Evolutionary conservation across 2,888 invertebrate genomes (phyloP).

Genomic region (Anodontia alba): DNA sequence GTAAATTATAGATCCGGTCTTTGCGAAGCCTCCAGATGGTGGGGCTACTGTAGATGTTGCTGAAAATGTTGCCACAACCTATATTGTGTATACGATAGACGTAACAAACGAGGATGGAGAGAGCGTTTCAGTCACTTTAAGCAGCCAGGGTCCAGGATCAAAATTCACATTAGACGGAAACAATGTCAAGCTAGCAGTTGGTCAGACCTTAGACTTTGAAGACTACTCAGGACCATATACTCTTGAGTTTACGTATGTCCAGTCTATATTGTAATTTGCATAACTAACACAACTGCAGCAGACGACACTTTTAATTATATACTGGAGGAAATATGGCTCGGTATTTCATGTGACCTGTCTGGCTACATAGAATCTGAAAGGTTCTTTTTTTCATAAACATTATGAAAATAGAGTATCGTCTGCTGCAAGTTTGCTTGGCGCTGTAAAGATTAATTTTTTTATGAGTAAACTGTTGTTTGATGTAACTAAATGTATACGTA

Average conservation of each 20-base stretch:
- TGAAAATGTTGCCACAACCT: conserved; percentile 20
- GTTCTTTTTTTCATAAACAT: too few relatives aligned
- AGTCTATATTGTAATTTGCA: background rate
- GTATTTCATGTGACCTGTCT: too few relatives aligned
- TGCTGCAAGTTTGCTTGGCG: too few relatives aligned
- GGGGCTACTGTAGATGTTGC: conserved; percentile 14
- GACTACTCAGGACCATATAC: conserved; percentile 10
- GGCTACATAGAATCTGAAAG: too few relatives aligned
- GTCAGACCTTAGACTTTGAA: conserved; percentile 36
- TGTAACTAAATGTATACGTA: too few relatives aligned
- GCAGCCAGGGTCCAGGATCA: background rate
- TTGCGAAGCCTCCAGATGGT: conserved; percentile 6
- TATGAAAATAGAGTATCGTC: too few relatives aligned
- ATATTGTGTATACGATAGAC: conserved; percentile 27
- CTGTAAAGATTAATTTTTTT: too few relatives aligned
- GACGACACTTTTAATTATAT: too few relatives aligned
- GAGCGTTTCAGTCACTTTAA: background rate
- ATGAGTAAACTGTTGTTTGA: too few relatives aligned
- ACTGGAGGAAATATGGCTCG: too few relatives aligned
- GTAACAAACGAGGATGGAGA: conserved; percentile 38
- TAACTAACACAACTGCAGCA: too few relatives aligned
- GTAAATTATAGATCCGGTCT: conserved; percentile 37
- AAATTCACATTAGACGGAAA: conserved; percentile 13
- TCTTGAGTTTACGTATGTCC: conserved; percentile 37
- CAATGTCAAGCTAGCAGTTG: conserved; percentile 18